Evolutionary conservation across 2,113 vertebrate genomes (phyloP).

Genomic region (Phainopepla nitens): DNA sequence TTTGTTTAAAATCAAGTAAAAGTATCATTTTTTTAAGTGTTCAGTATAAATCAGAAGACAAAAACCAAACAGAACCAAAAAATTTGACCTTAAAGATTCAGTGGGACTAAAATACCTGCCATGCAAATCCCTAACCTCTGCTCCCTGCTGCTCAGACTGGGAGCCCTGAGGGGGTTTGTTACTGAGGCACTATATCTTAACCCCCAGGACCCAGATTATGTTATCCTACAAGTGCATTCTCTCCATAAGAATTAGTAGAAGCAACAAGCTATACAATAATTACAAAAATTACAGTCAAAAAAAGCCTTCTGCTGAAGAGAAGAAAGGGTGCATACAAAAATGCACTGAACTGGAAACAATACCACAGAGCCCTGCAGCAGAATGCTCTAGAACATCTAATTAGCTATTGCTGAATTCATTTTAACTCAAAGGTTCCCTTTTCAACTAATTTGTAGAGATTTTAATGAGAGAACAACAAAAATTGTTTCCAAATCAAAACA

Average conservation of each 20-base stretch:
- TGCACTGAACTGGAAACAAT: background rate
- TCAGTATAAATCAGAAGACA: background rate
- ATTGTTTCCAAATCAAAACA: background rate
- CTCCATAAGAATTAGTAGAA: background rate
- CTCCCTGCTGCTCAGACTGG: background rate
- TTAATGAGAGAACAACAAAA: background rate
- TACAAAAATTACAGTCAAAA: conserved; percentile 5
- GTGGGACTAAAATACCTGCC: background rate
- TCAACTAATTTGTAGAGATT: background rate
- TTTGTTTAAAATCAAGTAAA: background rate
- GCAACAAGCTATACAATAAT: background rate
- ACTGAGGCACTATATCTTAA: background rate
- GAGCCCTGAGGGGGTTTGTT: background rate
- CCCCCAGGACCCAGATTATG: background rate
- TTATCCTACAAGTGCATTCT: background rate
- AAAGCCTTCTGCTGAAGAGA: background rate
- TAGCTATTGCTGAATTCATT: conserved; percentile 7
- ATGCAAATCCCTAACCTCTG: background rate
- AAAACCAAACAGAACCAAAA: background rate
- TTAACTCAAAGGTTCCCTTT: background rate
- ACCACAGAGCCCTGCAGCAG: background rate
- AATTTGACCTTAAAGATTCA: background rate
- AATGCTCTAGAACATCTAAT: conserved; percentile 35
- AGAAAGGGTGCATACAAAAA: conserved; percentile 12
- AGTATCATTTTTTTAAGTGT: accelerated